These are phyloP conservation scores for Cynoglossus semilaevis DNA, from an alignment of 2,113 vertebrate genomes.

Conservation along the genomic window DNA sequence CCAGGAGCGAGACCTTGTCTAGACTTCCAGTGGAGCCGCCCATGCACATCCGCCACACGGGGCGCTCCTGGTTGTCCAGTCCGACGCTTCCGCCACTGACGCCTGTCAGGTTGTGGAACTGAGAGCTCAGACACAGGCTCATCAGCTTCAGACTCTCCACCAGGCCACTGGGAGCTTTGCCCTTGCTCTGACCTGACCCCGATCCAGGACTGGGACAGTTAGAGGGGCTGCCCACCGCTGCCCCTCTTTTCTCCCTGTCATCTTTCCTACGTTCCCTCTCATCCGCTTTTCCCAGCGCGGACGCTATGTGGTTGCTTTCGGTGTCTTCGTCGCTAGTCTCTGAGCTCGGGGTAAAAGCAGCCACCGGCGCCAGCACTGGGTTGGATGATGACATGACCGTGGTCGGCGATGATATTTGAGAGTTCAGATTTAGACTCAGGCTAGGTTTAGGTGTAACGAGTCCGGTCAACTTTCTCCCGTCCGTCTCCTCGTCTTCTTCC, in stretches of 20 bases:
- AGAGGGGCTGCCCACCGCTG: conserved; percentile 66
- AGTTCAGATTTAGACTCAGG: conserved; percentile 88
- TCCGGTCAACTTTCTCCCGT: conserved; percentile 35
- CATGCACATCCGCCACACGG: conserved; percentile 95
- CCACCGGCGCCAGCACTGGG: conserved; percentile 29
- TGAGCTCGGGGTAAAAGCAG: conserved; percentile 80
- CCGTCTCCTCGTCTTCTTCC: conserved; percentile 56
- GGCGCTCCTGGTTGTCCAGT: conserved; percentile 83
- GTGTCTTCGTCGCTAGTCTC: conserved; percentile 92
- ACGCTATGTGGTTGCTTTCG: conserved; percentile 73
- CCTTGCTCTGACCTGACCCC: conserved; percentile 68
- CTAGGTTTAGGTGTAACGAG: conserved; percentile 84
- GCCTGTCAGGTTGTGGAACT: conserved; percentile 80
- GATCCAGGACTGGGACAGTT: conserved; percentile 74
- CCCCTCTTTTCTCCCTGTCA: conserved; percentile 22
- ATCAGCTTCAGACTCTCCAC: conserved; percentile 95
- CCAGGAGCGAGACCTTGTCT: conserved; percentile 75
- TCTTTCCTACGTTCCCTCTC: conserved; percentile 20
- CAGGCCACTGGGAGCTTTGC: conserved; percentile 72
- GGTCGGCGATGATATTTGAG: conserved; percentile 53
- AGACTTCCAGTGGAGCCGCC: conserved; percentile 77
- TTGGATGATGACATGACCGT: conserved; percentile 39
- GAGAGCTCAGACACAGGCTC: conserved; percentile 91
- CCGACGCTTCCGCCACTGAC: conserved; percentile 21
- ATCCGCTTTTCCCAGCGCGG: conserved; percentile 36